Conservation (phyloP, 2,888 invertebrate species). For the Lochmaea crataegi region DNA sequence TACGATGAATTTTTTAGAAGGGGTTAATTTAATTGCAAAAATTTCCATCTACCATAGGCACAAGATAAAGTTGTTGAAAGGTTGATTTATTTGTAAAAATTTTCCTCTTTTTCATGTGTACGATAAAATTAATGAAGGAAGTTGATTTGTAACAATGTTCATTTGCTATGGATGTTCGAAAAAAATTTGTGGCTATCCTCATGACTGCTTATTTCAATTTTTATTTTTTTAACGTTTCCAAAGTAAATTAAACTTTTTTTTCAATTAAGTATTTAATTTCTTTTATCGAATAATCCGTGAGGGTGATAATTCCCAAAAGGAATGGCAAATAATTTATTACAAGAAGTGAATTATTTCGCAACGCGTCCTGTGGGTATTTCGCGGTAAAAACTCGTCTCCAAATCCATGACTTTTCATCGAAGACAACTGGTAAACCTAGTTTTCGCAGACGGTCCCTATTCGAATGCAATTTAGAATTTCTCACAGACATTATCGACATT, state of each 20-base stretch:
- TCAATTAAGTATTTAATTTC: background rate
- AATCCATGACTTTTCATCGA: conserved; percentile 19
- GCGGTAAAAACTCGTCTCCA: conserved; percentile 13
- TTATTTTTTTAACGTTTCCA: too few species aligned
- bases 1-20: too few species aligned
- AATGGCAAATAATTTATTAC: conserved; percentile 23
- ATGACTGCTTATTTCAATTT: too few species aligned
- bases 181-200: too few species aligned
- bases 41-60: too few species aligned
- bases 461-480: conserved; percentile 29
- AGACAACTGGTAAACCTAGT: conserved; percentile 29
- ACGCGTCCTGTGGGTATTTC: conserved; percentile 21
- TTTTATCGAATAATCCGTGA: background rate
- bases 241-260: background rate
- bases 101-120: too few species aligned
- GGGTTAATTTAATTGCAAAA: too few species aligned
- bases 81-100: too few species aligned
- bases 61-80: too few species aligned
- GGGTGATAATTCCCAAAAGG: conserved; percentile 7
- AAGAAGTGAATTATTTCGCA: conserved; percentile 23
- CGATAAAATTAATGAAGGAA: too few species aligned
- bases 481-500: conserved; percentile 31
- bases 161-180: too few species aligned
- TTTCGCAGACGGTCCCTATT: conserved; percentile 9
- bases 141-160: too few species aligned